Conservation (phyloP, 2,797 vertebrate species). For the Mormyrops attenuatus region DNA sequence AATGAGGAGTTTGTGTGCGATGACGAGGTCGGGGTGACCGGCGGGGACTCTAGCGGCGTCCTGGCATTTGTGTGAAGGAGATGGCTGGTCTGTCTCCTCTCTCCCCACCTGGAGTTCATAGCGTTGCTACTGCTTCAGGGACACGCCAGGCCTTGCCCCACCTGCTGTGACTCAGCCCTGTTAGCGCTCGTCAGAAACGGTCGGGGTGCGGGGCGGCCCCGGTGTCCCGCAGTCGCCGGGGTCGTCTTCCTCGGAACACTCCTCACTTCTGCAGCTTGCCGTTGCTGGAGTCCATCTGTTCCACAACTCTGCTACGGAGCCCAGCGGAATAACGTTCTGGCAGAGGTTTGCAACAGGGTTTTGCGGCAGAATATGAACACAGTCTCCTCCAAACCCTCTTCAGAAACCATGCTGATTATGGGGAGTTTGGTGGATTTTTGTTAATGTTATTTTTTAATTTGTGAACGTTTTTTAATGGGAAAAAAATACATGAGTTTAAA, state of each 20-base stretch:
- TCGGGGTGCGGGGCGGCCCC: not conserved
- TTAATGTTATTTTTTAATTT: not conserved
- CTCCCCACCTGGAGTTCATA: not conserved
- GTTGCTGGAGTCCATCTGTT: slow-evolving; percentile 9
- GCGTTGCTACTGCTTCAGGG: not conserved
- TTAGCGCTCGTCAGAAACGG: not conserved
- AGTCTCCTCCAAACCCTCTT: not conserved
- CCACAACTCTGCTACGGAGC: not conserved
- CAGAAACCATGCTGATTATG: not conserved
- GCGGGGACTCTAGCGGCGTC: not conserved
- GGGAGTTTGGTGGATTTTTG: not conserved
- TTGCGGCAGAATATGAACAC: not conserved
- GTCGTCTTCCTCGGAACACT: not conserved
- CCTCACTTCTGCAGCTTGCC: not conserved
- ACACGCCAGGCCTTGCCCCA: not conserved
- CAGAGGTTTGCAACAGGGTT: not conserved
- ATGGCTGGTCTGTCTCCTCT: not conserved
- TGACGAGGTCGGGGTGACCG: not conserved
- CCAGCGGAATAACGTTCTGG: not conserved
- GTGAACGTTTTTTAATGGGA: slow-evolving; percentile 18
- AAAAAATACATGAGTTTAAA: not conserved
- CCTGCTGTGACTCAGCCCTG: not conserved
- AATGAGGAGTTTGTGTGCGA: not conserved
- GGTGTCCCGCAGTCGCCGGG: not conserved
- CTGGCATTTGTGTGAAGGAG: not conserved